Evolutionary conservation across 37 sponge, comb jelly and placozoan species (phyloP).

Genomic region (Ephydatia muelleri): DNA sequence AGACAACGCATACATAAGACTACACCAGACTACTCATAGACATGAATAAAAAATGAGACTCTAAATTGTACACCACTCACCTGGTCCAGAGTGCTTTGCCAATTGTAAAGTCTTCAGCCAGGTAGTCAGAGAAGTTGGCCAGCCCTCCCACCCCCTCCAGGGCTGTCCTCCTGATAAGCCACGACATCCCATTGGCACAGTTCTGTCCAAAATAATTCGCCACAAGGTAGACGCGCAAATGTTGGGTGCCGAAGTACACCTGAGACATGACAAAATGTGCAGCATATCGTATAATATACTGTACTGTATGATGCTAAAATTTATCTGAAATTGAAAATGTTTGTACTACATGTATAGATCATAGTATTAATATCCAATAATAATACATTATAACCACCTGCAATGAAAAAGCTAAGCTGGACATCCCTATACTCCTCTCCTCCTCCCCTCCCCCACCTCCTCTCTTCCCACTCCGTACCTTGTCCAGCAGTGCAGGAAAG

Average conservation of each 20-base stretch:
- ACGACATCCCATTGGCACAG: constrained; percentile 87
- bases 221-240: constrained; percentile 69
- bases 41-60: neutral
- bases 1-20: neutral
- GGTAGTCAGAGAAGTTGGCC: constrained; percentile 53
- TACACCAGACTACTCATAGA: neutral
- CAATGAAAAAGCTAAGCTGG: too few species aligned
- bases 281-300: neutral
- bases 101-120: constrained; percentile 87
- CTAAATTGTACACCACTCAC: constrained; percentile 4
- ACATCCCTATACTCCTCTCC: too few species aligned
- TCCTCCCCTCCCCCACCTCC: neutral
- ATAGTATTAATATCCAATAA: too few species aligned
- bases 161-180: constrained; percentile 55
- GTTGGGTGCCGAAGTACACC: constrained; percentile 89
- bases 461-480: constrained; percentile 45
- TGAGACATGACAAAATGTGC: constrained; percentile 1
- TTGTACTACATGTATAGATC: too few species aligned
- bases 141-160: constrained; percentile 79
- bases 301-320: neutral
- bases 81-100: constrained; percentile 42
- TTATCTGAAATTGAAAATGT: neutral
- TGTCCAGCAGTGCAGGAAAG: constrained; percentile 60
- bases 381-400: too few species aligned
- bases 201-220: constrained; percentile 44